Evolutionary conservation across 2,888 invertebrate genomes (phyloP), one percentile per base, ranked within the genome.

Genomic region (Epinotia bilunana): DNA sequence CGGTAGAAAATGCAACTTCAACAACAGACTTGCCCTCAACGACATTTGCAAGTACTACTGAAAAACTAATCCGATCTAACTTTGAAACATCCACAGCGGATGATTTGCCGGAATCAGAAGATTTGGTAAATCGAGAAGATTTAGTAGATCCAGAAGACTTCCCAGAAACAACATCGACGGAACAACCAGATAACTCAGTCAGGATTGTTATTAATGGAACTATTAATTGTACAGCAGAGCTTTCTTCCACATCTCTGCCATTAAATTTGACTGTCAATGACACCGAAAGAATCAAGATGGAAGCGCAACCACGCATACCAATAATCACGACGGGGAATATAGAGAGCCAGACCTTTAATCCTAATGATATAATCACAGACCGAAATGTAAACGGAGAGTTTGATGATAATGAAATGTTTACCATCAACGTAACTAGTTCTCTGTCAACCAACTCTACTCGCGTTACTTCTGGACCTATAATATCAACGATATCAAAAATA

Each of bases 381-480:
- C 84, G 89, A 78, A 88, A 81, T 69, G 80, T 87, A 0, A 82
- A 86, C 65, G 88, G 83, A n/a, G 87, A 80, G n/a, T 91, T 89
- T 69, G 91, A 91, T 76, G 95, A 95, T 23, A 92, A 94, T 78
- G 94, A 95, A 79, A 91, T 92, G 33, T 94, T 95, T 76, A 93
- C 94, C 67, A 94, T 95, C 78, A 95, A 95, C 80, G 95, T 95
- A 12, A 95, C 95, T 3, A 94, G 95, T 80, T 93, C 94, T 57
- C 82, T 95, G 60, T 88, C 88, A 33, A 88, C 92, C 7, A 95
- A 95, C 75, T 91, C 92, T 9, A 88, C 86, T 69, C 82, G 80
- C 28, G 83, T 86, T 2, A 84, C 87, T 2, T 77, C 84, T 0
- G 81, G 81, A 16, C 82, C 88, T 0, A 55, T 77, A 5, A 77